Evolutionary conservation across 2,113 vertebrate species (phyloP).

Genomic region (Phalacrocorax pelagicus): DNA sequence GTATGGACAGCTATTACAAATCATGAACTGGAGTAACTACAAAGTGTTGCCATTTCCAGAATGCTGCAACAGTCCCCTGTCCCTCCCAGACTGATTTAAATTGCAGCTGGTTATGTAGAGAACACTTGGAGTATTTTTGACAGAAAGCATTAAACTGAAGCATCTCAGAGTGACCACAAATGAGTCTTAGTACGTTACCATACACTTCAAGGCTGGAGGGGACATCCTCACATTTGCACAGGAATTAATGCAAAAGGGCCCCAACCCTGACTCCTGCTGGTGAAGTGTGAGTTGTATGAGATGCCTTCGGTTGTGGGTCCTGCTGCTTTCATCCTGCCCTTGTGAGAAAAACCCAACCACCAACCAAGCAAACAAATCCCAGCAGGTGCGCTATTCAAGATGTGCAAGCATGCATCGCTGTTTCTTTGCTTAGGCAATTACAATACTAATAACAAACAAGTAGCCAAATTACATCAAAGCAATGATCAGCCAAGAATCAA

Average conservation of each 20-base stretch:
- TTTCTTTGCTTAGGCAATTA: neutral
- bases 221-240: neutral
- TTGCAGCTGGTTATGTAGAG: neutral
- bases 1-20: neutral
- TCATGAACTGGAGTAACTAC: neutral
- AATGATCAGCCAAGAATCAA: neutral
- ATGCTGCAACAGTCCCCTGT: neutral
- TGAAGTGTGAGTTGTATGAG: neutral
- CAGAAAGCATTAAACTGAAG: neutral
- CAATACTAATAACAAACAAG: neutral
- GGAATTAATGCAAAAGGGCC: neutral
- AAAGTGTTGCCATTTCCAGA: neutral
- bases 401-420: neutral
- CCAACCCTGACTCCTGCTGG: neutral
- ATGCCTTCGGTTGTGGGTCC: neutral
- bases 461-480: neutral
- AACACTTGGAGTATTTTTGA: neutral
- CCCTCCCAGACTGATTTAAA: neutral
- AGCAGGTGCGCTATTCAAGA: neutral
- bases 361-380: neutral
- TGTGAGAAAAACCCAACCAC: neutral
- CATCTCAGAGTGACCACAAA: neutral
- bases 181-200: neutral
- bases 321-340: neutral
- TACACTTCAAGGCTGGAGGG: neutral